These are phyloP conservation scores for Harpalus rubripes DNA, from an alignment of 2,888 invertebrate species.

Conservation along the genomic window DNA sequence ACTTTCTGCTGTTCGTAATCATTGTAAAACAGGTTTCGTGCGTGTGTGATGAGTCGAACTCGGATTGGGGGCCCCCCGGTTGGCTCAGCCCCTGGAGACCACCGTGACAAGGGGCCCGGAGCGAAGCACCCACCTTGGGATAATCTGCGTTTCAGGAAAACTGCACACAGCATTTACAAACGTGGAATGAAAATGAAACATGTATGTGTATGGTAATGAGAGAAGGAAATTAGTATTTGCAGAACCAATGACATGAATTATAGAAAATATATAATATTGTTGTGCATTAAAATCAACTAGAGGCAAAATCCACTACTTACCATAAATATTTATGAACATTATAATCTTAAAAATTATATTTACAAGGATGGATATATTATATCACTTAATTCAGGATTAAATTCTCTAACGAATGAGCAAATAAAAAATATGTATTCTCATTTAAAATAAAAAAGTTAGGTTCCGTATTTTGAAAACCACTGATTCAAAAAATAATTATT, in stretches of 20 bases:
- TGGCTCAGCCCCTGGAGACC: constrained; percentile 36
- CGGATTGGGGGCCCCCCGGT: not conserved
- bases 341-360: no score
- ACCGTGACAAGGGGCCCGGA: constrained; percentile 38
- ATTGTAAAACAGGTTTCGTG: constrained; percentile 53
- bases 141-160: constrained; percentile 44
- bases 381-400: no score
- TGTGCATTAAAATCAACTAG: constrained; percentile 10
- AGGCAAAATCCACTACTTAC: constrained; percentile 1
- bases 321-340: no score
- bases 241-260: constrained; percentile 28
- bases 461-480: no score
- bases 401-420: no score
- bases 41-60: constrained; percentile 33
- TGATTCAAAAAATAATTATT: no score
- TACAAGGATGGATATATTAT: no score
- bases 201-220: constrained; percentile 23
- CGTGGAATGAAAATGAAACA: not conserved
- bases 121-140: constrained; percentile 53
- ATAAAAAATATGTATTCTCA: no score
- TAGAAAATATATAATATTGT: constrained; percentile 13
- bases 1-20: constrained; percentile 42
- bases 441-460: no score
- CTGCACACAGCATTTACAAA: constrained; percentile 8
- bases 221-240: not conserved